Percentiles rank a stretch among this genome's conserved stretches.
These are phyloP conservation scores for Ornithoptera priamus DNA, from an alignment of 2,888 invertebrate species.

Conservation along the genomic window DNA sequence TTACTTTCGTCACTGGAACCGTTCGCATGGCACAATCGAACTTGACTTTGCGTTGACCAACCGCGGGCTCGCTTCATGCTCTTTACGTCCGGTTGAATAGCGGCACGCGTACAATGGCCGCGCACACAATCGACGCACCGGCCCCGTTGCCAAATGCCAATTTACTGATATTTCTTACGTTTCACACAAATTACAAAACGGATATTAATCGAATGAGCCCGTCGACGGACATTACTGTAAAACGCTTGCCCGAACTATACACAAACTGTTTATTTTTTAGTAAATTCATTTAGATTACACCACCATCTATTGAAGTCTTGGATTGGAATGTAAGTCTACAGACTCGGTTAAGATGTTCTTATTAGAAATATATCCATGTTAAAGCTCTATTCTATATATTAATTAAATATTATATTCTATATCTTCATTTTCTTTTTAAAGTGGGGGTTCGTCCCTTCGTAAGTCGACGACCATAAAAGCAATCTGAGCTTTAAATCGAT, in stretches of 20 bases:
- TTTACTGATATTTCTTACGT: conserved; percentile 67
- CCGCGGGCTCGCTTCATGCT: conserved; percentile 59
- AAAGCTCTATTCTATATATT: too few relatives aligned
- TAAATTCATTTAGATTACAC: conserved; percentile 8
- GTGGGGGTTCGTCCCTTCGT: too few relatives aligned
- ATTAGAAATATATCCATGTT: too few relatives aligned
- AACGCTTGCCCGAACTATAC: conserved; percentile 52
- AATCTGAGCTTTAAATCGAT: too few relatives aligned
- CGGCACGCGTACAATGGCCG: conserved; percentile 51
- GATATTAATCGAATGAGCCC: conserved; percentile 66
- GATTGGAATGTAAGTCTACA: background rate
- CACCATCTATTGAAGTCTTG: background rate
- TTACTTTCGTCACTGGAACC: conserved; percentile 46
- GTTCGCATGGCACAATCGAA: conserved; percentile 45
- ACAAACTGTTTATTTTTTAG: background rate
- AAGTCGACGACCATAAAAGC: too few relatives aligned
- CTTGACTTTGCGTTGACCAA: conserved; percentile 63
- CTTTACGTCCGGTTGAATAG: conserved; percentile 58
- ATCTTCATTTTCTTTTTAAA: too few relatives aligned
- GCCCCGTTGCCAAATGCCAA: conserved; percentile 58
- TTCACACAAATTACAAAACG: conserved; percentile 72
- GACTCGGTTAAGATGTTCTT: too few relatives aligned
- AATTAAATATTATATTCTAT: too few relatives aligned
- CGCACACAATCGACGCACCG: conserved; percentile 49
- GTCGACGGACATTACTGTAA: conserved; percentile 42